Evolutionary conservation across 2,113 vertebrate species (phyloP).

Genomic region (Axis porcinus): DNA sequence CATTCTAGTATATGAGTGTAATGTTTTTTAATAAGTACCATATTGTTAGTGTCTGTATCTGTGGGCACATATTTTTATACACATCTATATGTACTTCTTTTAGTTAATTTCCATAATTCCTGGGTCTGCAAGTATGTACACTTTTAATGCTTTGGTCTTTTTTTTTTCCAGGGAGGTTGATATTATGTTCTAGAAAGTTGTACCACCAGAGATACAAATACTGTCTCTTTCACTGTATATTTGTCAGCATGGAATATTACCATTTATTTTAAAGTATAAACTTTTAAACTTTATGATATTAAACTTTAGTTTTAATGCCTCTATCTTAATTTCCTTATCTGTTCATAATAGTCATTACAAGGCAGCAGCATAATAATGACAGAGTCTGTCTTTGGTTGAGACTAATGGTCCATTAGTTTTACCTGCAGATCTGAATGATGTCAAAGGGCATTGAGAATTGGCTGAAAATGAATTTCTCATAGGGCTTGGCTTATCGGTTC

Average conservation of each 20-base stretch:
- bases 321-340: background rate
- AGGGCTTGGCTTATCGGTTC: background rate
- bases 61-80: background rate
- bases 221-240: background rate
- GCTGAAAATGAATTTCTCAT: background rate
- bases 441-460: background rate
- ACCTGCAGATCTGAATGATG: background rate
- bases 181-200: background rate
- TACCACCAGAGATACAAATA: background rate
- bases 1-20: background rate
- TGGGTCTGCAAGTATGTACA: background rate
- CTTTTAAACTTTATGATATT: background rate
- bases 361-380: background rate
- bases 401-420: background rate
- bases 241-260: background rate
- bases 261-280: background rate
- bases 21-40: background rate
- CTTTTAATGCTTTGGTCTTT: background rate
- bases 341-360: background rate
- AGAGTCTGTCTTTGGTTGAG: background rate
- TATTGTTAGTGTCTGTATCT: background rate
- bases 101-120: background rate
- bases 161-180: background rate
- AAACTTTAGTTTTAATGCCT: background rate
- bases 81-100: background rate